Evolutionary conservation across 2,888 invertebrate species (phyloP), one percentile per base, ranked within the genome.

Genomic region (Callimorpha dominula): DNA sequence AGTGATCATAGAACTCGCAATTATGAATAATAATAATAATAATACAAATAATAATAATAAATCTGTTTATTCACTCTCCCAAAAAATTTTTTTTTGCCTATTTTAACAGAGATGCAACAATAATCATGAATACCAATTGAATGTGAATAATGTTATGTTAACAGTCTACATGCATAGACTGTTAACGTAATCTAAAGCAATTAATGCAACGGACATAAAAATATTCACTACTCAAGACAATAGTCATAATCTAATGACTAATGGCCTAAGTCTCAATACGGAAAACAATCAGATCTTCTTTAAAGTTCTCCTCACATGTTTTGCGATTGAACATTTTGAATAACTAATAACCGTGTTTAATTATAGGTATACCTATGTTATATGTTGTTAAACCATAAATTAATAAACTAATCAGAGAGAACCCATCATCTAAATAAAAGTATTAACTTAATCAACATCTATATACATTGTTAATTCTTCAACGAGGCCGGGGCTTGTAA

Each of bases 401-500:
- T 64, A 74, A 71, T 68, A 69, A 64, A 46, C 40, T 50, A 42
- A 43, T 7, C n/a, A 66, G 40, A 65, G 46, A 65, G 63, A 54
- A 71, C 68, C 69, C 70, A 75, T 54, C 68, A 76, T 75, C 71
- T 68, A 42, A 71, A 70, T 73, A 4, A 46, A 49, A 77, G 72
- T 66, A 69, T 64, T 71, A 72, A 65, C 46, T 42, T 62, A 76
- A 77, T 78, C 68, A 76, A 76, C 84, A 65, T 79, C 64, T 71
- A 62, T 70, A 75, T 70, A 80, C 78, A 76, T 74, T 77, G 71
- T 76, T 82, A 79, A 80, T 75, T 78, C 77, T 79, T 75, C 78
- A 85, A 79, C 78, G 81, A 83, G 86, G 84, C 85, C 85, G 85
- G 85, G 85, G 85, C 84, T 86, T 81, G 82, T 78, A 82, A 86